Base-by-base conservation (phyloP, 2,113 vertebrate species). In the Philantomba maxwellii region DNA sequence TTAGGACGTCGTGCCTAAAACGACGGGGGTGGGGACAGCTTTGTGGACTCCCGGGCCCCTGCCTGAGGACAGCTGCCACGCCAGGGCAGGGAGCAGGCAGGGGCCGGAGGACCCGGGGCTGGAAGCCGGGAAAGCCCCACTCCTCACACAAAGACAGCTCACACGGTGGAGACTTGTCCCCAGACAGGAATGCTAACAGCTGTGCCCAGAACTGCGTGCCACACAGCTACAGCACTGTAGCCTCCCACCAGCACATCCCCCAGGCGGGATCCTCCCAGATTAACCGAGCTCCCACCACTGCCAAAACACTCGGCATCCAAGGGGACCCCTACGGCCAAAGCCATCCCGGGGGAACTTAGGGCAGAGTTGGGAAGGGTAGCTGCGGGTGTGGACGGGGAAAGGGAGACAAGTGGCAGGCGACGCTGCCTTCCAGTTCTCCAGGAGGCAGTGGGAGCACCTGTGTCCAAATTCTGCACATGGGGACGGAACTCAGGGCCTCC, bases 161-260 rank as follows among this genome's bases (percentile, higher is more conserved):
- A 73, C 60, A 60, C 0, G 1, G 45, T 4, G 2, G 78, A 85
- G 51, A 83, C 19, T 58, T 7, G n/a, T 91, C 89, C 86, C 73
- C 62, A 95, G 94, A 95, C 36, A 89, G 93, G 95, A 95, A 96
- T 82, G 77, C 53, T 62, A 70, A 93, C 91, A 92, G 89, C 88
- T 87, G 91, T 78, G 89, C 49, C 58, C 86, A 83, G 66, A 87
- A 82, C 2, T 4, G 23, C 12, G 8, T 70, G 49, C 80, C 89
- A 30, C 28, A 33, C 4, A 19, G 62, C 70, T 15, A 78, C 49
- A 89, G 47, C 36, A 28, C 58, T 28, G 10, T 28, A 39, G 75
- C 55, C 55, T 82, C 57, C 73, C 90, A 89, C 47, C 45, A 66
- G 95, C 75, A 51, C 28, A 8, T 4, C 19, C 89, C 77, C 53